phyloP scores from a whole-genome alignment of 2,888 invertebrate genomes.

The Cryptosula pallasiana region DNA sequence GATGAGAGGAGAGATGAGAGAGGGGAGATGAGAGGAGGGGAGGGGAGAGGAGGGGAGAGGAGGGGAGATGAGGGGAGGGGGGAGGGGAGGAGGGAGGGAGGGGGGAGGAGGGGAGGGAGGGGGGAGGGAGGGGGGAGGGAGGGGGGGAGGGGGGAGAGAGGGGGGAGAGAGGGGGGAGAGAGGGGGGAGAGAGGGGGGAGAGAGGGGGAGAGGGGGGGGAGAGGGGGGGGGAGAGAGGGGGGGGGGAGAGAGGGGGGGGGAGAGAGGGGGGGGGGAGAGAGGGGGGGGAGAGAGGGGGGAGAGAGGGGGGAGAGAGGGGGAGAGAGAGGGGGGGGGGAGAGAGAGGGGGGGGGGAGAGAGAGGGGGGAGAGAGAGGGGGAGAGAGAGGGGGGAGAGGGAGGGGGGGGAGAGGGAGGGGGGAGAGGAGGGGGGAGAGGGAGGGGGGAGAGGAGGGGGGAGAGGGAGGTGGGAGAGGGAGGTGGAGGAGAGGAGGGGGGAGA shows the following conservation, averaged over 20 bases:
- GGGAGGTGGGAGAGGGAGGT: neutral
- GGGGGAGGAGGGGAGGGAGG: neutral
- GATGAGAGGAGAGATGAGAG: too few relatives aligned
- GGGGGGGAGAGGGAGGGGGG: neutral
- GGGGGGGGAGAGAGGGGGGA: too few relatives aligned
- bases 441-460: neutral
- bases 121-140: neutral
- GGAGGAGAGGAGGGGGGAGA: neutral
- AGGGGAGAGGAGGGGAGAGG: too few relatives aligned
- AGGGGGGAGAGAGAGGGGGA: neutral
- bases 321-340: too few relatives aligned
- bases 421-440: neutral
- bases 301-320: too few relatives aligned
- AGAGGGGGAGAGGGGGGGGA: neutral
- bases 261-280: too few relatives aligned
- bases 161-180: neutral
- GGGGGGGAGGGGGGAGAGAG: neutral
- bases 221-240: neutral
- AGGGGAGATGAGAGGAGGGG: too few relatives aligned
- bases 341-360: neutral
- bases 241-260: too few relatives aligned
- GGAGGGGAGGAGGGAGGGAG: neutral
- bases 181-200: neutral
- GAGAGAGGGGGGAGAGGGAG: neutral
- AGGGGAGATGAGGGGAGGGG: neutral